A percentile compares a stretch with the other conserved stretches of the same genome.
These are phyloP conservation scores for Clarias pachynema DNA, from an alignment of 2,797 vertebrate genomes.

Conservation along the genomic window DNA sequence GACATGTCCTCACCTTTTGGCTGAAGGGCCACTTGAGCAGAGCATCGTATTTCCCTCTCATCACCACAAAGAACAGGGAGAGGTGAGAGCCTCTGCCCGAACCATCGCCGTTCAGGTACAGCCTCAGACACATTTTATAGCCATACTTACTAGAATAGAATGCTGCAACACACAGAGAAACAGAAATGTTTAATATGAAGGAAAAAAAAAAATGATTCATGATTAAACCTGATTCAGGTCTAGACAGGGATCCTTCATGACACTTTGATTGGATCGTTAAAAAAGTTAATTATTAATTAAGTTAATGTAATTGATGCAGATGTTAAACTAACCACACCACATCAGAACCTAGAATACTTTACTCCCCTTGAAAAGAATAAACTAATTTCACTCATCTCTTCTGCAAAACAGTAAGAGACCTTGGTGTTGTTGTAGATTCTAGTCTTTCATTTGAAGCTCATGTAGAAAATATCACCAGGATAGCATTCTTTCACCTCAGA, in stretches of 20 bases:
- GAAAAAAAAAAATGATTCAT: neutral
- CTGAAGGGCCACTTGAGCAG: slow-evolving; percentile 97
- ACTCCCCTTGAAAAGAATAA: too few relatives aligned
- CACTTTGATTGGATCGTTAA: neutral
- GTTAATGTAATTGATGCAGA: too few relatives aligned
- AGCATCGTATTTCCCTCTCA: slow-evolving; percentile 89
- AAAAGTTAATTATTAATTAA: too few relatives aligned
- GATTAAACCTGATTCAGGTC: too few relatives aligned
- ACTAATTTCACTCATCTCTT: too few relatives aligned
- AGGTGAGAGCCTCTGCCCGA: slow-evolving; percentile 90
- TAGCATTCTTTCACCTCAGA: too few relatives aligned
- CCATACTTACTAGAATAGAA: slow-evolving; percentile 98
- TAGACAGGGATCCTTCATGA: neutral
- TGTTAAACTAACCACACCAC: too few relatives aligned
- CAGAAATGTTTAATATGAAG: neutral
- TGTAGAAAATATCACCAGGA: too few relatives aligned
- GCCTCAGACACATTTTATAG: slow-evolving; percentile 95
- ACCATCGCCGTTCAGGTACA: slow-evolving; percentile 96
- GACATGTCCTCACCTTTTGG: slow-evolving; percentile 83
- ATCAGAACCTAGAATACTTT: too few relatives aligned
- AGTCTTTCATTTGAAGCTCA: too few relatives aligned
- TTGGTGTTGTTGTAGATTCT: too few relatives aligned
- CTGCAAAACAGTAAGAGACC: too few relatives aligned
- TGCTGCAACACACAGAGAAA: slow-evolving; percentile 67
- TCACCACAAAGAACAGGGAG: slow-evolving; percentile 96